Conservation (phyloP, 2,888 invertebrate genomes). For the Tetanocera ferruginea region DNA sequence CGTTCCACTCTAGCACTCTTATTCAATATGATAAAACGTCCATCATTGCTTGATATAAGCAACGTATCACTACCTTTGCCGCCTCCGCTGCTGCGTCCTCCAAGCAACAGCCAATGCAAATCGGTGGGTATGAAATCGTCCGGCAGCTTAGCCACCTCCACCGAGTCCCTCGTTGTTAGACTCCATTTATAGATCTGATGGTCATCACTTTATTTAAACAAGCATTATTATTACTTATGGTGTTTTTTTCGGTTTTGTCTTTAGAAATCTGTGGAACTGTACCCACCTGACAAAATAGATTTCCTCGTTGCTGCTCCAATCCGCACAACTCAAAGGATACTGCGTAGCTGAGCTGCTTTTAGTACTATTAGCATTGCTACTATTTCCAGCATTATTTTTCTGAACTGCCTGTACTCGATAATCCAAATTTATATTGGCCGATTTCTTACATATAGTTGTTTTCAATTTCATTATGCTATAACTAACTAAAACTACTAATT, state of each 20-base stretch:
- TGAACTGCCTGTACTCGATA: constrained; percentile 37
- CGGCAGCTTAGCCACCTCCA: constrained; percentile 82
- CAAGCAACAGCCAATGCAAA: constrained; percentile 83
- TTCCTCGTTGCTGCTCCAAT: constrained; percentile 95
- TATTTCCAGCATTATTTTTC: constrained; percentile 28
- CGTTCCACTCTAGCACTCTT: constrained; percentile 93
- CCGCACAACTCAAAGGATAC: constrained; percentile 89
- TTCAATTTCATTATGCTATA: constrained; percentile 80
- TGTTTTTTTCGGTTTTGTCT: background rate
- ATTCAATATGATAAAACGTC: constrained; percentile 89
- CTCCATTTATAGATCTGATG: constrained; percentile 92
- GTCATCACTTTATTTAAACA: constrained; percentile 84
- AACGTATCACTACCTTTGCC: constrained; percentile 78
- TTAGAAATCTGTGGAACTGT: background rate
- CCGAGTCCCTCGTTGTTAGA: constrained; percentile 82
- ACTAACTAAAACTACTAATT: background rate
- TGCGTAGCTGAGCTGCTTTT: constrained; percentile 5
- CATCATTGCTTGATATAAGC: constrained; percentile 89
- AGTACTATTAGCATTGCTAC: constrained; percentile 16
- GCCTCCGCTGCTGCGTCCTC: constrained; percentile 66
- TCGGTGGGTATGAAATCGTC: constrained; percentile 90
- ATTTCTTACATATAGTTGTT: constrained; percentile 81
- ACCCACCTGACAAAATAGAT: constrained; percentile 88
- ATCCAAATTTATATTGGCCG: constrained; percentile 69
- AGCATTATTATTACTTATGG: background rate